Evolutionary conservation across 2,797 vertebrate species (phyloP).

Genomic region (Epinephelus awoara): DNA sequence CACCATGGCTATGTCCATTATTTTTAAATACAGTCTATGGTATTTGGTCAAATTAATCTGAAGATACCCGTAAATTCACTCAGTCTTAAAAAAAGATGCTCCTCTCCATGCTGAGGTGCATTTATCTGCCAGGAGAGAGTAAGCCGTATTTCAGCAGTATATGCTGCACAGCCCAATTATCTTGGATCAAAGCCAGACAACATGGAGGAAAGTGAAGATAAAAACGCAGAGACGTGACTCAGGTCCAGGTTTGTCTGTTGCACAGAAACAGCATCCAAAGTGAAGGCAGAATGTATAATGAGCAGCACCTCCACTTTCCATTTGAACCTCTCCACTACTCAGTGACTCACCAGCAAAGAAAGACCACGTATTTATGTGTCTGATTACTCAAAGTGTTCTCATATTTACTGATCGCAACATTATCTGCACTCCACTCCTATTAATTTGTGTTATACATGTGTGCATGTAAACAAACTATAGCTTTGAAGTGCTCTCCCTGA

Average conservation of each 20-base stretch:
- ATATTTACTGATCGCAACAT: conserved; percentile 10
- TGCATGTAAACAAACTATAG: conserved; percentile 15
- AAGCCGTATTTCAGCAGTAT: conserved; percentile 39
- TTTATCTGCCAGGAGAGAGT: conserved; percentile 29
- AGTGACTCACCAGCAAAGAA: conserved; percentile 19
- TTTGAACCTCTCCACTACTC: not conserved
- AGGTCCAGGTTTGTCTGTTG: conserved; percentile 56
- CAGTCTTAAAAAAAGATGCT: not conserved
- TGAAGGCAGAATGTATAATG: conserved; percentile 41
- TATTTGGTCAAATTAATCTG: not conserved
- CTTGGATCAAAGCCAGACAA: conserved; percentile 59
- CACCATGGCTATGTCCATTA: no score
- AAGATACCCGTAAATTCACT: not conserved
- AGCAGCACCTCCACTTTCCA: not conserved
- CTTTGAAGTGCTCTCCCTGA: conserved; percentile 11
- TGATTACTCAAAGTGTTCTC: conserved; percentile 6
- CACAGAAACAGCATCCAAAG: conserved; percentile 26
- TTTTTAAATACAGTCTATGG: no score
- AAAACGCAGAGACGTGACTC: conserved; percentile 51
- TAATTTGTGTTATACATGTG: conserved; percentile 6
- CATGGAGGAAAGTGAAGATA: conserved; percentile 46
- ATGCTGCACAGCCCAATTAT: conserved; percentile 58
- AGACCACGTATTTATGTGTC: not conserved
- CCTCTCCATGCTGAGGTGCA: conserved; percentile 14
- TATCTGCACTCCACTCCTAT: conserved; percentile 10